phyloP scores from a whole-genome alignment of 1,140 invertebrate species.

The Cotesia typhae region DNA sequence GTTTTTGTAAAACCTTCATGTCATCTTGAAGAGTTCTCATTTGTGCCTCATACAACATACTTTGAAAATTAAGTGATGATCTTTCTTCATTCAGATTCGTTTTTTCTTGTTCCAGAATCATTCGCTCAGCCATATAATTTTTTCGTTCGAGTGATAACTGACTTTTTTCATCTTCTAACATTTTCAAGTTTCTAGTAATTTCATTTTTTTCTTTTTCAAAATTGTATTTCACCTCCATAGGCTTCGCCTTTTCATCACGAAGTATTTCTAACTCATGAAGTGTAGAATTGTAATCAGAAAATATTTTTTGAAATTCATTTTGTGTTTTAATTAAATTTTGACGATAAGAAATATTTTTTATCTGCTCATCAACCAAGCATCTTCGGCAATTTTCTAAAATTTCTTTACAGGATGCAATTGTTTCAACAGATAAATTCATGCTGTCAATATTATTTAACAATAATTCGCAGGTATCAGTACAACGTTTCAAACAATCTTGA shows the following conservation, averaged over 20 bases:
- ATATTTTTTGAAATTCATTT: constrained; percentile 52
- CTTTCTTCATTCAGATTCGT: constrained; percentile 47
- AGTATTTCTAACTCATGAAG: constrained; percentile 49
- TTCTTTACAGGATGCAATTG: constrained; percentile 26
- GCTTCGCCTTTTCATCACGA: constrained; percentile 47
- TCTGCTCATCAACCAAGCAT: constrained; percentile 44
- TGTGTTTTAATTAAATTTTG: constrained; percentile 49
- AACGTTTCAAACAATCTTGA: constrained; percentile 46
- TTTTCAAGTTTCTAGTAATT: constrained; percentile 34
- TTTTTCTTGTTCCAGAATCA: constrained; percentile 41
- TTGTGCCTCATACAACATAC: constrained; percentile 47
- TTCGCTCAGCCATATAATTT: constrained; percentile 36
- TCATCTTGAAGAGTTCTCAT: constrained; percentile 44
- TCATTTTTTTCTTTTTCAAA: constrained; percentile 33
- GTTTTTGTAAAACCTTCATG: constrained; percentile 36
- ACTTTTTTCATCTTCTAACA: constrained; percentile 33
- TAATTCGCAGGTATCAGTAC: constrained; percentile 40
- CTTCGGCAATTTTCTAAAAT: constrained; percentile 38
- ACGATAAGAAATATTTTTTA: constrained; percentile 44
- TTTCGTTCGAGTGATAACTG: constrained; percentile 38
- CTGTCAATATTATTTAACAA: constrained; percentile 30
- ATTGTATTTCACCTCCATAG: constrained; percentile 35
- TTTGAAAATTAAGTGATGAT: constrained; percentile 49
- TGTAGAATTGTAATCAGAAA: constrained; percentile 51
- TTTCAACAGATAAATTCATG: constrained; percentile 4